Evolutionary conservation across 2,113 vertebrate species (phyloP), one percentile per base, ranked within the genome.

Genomic region (Cygnus buccinator): DNA sequence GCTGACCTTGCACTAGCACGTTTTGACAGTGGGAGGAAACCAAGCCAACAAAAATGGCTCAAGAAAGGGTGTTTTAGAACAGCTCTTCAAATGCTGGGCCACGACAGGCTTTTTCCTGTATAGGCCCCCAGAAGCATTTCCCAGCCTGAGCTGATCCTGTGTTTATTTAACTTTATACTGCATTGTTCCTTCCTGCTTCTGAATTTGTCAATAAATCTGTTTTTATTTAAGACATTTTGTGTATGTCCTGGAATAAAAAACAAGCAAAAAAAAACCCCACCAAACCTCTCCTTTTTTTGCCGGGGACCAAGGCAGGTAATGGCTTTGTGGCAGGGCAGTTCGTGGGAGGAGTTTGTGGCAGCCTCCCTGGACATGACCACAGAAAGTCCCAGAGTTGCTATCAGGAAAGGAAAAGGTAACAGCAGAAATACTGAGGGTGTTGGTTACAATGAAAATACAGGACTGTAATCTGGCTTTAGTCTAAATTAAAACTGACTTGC

Each of bases 191-290:
- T 91, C 33, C 55, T 95, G 81, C 50, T 95, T 94, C 91, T 93
- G 91, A 89, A 75, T 84, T 89, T 86, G 52, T 78, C 86, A 97
- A 97, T 97, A 97, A 97, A 54, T 79, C 44, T 82, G 57, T 29
- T 72, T 93, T 92, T 93, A 90, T 95, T 94, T 92, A 81, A 94
- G 88, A 61, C 86, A 61, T 72, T 16, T 84, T 80, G 90, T 90
- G 79, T 94, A 92, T 48, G 85, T 93, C 48, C 93, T 96, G 92
- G 88, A 71, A 90, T 52, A 37, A 29, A 84, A 90, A 91, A 82
- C 15, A 90, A 68, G 21, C 16, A 41, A 83, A 67, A 35, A 35
- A 22, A 23, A 35, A 35, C 20, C 20, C 22, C 39, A 65, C 26
- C 62, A 41, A 41, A 28, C 18, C 62, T 87, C 9, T 77, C 2